Percentiles rank a stretch among this genome's conserved stretches.
phyloP scores from a whole-genome alignment of 1,140 invertebrate species.

The Conus ventricosus region DNA sequence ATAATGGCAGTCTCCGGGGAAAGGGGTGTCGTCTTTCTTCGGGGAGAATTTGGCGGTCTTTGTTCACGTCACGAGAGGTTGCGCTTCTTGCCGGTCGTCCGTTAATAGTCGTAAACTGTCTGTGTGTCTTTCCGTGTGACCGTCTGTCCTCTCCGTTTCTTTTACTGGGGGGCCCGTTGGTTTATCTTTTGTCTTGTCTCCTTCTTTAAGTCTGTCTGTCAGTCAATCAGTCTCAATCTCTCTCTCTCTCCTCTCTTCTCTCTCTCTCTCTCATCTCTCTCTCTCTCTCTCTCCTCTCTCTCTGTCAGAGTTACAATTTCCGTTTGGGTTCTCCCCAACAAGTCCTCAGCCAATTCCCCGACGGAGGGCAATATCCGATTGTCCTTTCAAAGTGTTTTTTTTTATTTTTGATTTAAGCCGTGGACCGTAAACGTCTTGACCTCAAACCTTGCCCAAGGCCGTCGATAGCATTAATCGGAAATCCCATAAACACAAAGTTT shows the following conservation, averaged over 20 bases:
- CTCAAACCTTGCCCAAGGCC: background rate
- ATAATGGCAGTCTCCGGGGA: no score
- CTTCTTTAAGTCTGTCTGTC: background rate
- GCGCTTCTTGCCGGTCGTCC: background rate
- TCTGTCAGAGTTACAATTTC: background rate
- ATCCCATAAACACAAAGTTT: background rate
- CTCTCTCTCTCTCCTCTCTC: no score
- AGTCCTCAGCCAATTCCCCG: background rate
- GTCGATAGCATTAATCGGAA: background rate
- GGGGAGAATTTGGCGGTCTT: no score
- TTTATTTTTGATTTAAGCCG: background rate
- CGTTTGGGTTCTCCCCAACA: background rate
- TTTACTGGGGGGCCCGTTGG: no score
- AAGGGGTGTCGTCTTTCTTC: no score
- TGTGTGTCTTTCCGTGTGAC: background rate
- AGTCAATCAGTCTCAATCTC: background rate
- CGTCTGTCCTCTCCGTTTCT: background rate
- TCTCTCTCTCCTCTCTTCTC: slow-evolving; percentile 6
- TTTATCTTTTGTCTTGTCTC: background rate
- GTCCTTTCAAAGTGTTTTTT: background rate
- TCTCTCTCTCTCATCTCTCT: no score
- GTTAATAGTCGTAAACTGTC: background rate
- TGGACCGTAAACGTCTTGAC: background rate
- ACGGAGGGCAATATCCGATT: background rate
- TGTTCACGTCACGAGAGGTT: no score